Evolutionary conservation across 2,113 vertebrate genomes (phyloP).

Genomic region (Gobius niger): DNA sequence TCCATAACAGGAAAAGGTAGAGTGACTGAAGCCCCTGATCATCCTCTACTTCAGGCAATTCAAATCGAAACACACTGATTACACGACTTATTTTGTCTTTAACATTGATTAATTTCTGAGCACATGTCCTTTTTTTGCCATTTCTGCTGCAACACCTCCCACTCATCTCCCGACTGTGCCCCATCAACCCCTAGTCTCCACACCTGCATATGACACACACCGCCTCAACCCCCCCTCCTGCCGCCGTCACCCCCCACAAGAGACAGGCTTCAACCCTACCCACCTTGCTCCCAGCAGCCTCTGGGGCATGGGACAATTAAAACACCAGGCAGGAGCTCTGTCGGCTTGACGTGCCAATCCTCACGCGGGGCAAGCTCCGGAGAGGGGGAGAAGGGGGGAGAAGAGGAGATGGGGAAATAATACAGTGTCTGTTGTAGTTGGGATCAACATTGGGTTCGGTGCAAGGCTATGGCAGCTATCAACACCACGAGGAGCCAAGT

Average conservation of each 20-base stretch:
- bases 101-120: neutral
- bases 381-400: neutral
- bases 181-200: slow-evolving; percentile 54
- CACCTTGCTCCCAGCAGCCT: slow-evolving; percentile 65
- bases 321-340: slow-evolving; percentile 57
- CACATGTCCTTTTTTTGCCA: slow-evolving; percentile 30
- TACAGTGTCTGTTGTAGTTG: slow-evolving; percentile 44
- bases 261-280: slow-evolving; percentile 50
- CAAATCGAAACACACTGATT: neutral
- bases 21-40: too few species aligned
- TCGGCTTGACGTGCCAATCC: slow-evolving; percentile 44
- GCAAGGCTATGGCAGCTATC: slow-evolving; percentile 56
- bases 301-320: slow-evolving; percentile 67
- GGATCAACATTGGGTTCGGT: slow-evolving; percentile 50
- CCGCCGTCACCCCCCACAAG: slow-evolving; percentile 18
- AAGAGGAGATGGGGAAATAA: slow-evolving; percentile 45
- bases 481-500: slow-evolving; percentile 44
- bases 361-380: slow-evolving; percentile 44
- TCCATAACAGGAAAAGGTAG: too few species aligned
- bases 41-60: neutral
- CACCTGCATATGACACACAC: slow-evolving; percentile 73
- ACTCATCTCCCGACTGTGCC: slow-evolving; percentile 51
- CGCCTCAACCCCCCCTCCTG: slow-evolving; percentile 49
- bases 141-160: slow-evolving; percentile 48
- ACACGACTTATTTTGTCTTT: neutral